Evolutionary conservation across 1,140 invertebrate genomes (phyloP), one percentile per base, ranked within the genome.

Genomic region (Bombus breviceps): DNA sequence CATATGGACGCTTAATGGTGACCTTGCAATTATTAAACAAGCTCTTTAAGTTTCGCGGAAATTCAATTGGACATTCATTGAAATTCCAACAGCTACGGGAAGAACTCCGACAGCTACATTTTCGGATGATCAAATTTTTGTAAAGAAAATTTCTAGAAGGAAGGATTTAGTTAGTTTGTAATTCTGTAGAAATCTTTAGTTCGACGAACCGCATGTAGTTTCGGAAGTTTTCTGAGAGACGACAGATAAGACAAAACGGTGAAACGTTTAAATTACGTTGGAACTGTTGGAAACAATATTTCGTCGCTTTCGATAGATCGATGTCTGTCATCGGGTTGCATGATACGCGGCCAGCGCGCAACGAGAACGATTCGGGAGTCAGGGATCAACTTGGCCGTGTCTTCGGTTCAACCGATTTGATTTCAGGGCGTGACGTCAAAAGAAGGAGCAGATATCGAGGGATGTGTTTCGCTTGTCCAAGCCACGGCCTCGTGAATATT

Each of bases 401-500:
- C 81, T 86, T 87, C 76, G 78, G 18, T 28, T 32, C 76, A 37
- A 81, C 76, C 88, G 88, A 89, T 89, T 89, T 89, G 88, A 89
- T 89, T 91, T 81, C 72, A 77, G 80, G 79, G 82, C 85, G 88
- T 86, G 80, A 89, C 86, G 84, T 77, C 71, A 83, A 88, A 91
- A 91, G 90, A 91, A 91, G 88, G 86, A 91, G 74, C 66, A 73
- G 86, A 88, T 83, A 88, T 81, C 86, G 83, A 59, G 82, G 87
- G 93, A 94, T 93, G 93, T 94, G 92, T 94, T 94, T 94, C 93
- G 93, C 94, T 94, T 94, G 94, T 95, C 94, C 94, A 93, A 94
- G 93, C 92, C 79, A 81, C 64, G 85, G 89, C 87, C 90, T 94
- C 93, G 92, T 94, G 93, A 94, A 94, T 94, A 94, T 94, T 94